Evolutionary conservation across 2,797 vertebrate genomes (phyloP).

Genomic region (Acropternis orthonyx): DNA sequence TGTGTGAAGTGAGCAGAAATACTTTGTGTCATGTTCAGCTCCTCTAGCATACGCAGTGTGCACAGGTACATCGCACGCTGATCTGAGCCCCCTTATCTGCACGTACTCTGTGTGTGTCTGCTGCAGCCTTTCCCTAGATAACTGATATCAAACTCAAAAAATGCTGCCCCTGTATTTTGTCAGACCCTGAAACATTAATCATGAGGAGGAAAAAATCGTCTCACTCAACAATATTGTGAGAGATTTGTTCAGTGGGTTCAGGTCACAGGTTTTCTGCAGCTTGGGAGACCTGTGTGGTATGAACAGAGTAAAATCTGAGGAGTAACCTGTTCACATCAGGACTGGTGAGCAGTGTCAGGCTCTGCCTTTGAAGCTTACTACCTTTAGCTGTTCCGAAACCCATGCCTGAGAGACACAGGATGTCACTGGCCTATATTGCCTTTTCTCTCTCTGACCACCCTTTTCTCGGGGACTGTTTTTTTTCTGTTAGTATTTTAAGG

Average conservation of each 20-base stretch:
- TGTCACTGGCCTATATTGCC: background rate
- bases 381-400: background rate
- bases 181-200: conserved; percentile 52
- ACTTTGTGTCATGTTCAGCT: conserved; percentile 13
- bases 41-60: background rate
- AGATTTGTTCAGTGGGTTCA: background rate
- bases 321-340: background rate
- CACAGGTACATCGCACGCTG: background rate
- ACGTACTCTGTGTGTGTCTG: background rate
- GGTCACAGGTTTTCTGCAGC: background rate
- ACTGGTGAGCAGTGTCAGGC: background rate
- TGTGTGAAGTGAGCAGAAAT: conserved; percentile 48
- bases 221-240: conserved; percentile 3
- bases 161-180: conserved; percentile 56
- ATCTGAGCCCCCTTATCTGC: conserved; percentile 53
- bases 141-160: conserved; percentile 36
- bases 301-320: background rate
- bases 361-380: background rate
- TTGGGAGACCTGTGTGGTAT: background rate
- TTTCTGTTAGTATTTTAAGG: background rate
- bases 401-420: accelerated
- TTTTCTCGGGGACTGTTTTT: background rate
- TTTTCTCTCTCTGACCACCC: background rate
- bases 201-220: background rate
- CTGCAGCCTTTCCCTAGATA: conserved; percentile 51